These are phyloP conservation scores for Dysidea cf. avara DNA, from an alignment of 37 sponge, comb jelly and placozoan genomes.

Conservation along the genomic window DNA sequence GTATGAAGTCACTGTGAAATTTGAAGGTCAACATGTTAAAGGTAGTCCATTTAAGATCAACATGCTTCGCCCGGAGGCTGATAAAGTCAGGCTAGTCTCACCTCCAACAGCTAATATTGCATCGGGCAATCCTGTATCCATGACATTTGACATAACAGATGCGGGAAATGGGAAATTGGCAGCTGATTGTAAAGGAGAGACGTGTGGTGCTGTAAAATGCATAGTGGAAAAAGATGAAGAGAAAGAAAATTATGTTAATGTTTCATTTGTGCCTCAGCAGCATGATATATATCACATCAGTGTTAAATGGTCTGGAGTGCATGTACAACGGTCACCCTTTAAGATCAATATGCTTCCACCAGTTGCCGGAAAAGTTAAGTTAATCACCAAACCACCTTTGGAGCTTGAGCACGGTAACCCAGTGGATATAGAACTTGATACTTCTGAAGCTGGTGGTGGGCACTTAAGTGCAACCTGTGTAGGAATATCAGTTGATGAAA, in stretches of 20 bases:
- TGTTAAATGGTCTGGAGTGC: slow-evolving; percentile 38
- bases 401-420: background rate
- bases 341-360: slow-evolving; percentile 35
- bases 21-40: slow-evolving; percentile 21
- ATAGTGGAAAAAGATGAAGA: slow-evolving; percentile 18
- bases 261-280: slow-evolving; percentile 22
- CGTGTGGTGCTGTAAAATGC: slow-evolving; percentile 47
- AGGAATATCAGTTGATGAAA: slow-evolving; percentile 20
- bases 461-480: slow-evolving; percentile 25
- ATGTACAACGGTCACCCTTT: slow-evolving; percentile 63
- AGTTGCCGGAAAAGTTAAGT: slow-evolving; percentile 31
- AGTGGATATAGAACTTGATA: background rate
- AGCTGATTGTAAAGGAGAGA: slow-evolving; percentile 32
- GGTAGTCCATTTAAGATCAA: slow-evolving; percentile 35
- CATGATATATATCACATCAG: slow-evolving; percentile 47
- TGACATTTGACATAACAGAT: slow-evolving; percentile 10
- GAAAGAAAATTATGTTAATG: slow-evolving; percentile 4
- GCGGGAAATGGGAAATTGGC: slow-evolving; percentile 45
- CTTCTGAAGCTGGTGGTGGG: slow-evolving; percentile 41
- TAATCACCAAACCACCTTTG: slow-evolving; percentile 23
- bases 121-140: background rate
- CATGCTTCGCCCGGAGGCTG: slow-evolving; percentile 41
- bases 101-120: background rate
- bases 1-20: slow-evolving; percentile 22
- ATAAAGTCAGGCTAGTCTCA: background rate